Evolutionary conservation across 1,140 invertebrate genomes (phyloP).

Genomic region (Ephestia elutella): DNA sequence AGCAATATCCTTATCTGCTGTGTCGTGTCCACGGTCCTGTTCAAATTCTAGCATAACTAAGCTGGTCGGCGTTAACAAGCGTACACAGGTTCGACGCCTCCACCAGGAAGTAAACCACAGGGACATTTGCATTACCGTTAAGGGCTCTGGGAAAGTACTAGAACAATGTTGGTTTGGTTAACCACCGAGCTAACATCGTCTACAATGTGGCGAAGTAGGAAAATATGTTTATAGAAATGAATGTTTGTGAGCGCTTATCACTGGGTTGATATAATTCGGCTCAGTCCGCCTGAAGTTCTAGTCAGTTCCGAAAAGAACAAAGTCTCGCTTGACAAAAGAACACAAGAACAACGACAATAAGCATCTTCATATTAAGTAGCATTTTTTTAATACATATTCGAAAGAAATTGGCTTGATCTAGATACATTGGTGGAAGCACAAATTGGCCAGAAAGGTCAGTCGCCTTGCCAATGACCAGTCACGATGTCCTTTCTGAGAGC

Average conservation of each 20-base stretch:
- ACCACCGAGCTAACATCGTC: conserved; percentile 22
- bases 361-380: too few relatives aligned
- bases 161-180: conserved; percentile 46
- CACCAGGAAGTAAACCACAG: conserved; percentile 45
- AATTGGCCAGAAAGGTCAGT: conserved; percentile 51
- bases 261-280: too few relatives aligned
- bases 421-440: conserved; percentile 29
- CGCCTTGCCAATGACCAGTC: conserved; percentile 41
- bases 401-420: conserved; percentile 10
- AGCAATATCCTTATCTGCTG: conserved; percentile 45
- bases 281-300: too few relatives aligned
- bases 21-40: conserved; percentile 44
- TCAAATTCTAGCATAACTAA: conserved; percentile 35
- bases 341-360: too few relatives aligned
- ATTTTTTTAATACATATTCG: too few relatives aligned
- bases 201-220: background rate
- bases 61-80: conserved; percentile 52
- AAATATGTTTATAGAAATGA: background rate
- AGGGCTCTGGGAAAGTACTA: conserved; percentile 45
- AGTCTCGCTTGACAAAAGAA: background rate
- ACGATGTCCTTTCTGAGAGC: conserved; percentile 52
- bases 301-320: background rate
- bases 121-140: conserved; percentile 65
- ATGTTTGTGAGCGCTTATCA: too few relatives aligned
- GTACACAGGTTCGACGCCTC: conserved; percentile 29